Evolutionary conservation across 2,113 vertebrate species (phyloP), one percentile per base, ranked within the genome.

Genomic region (Hippoglossus stenolepis): DNA sequence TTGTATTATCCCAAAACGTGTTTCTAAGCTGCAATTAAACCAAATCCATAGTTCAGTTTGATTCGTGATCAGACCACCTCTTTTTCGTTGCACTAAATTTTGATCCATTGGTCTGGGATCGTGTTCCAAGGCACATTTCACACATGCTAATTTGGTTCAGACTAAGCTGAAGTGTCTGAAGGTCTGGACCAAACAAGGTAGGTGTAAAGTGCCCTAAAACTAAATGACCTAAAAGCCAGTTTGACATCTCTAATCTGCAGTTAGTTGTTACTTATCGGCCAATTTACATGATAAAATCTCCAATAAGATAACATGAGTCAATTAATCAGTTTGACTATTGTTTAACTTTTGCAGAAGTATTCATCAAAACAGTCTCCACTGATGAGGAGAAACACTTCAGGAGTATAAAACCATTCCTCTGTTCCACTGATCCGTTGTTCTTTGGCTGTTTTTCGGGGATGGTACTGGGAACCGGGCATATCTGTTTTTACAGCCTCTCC

Each of bases 401-500:
- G 31, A 31, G 31, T 7, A 31, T 31, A 6, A 49, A 49, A 49
- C 47, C 17, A 18, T 58, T 71, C 51, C 60, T 28, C 28, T 28
- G 28, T 28, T 28, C 31, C 31, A 31, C 31, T 31, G 31, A 7
- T 31, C 31, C 31, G 35, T 47, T 26, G 20, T 14, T 68, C 47
- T 62, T 15, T 35, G 59, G 56, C 60, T 64, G 24, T 66, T 67
- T 70, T 64, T 81, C 0, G 45, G 53, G 56, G 66, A 75, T 77
- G 76, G 73, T 68, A 31, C 69, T 53, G 61, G 40, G 71, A 71
- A 70, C 70, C 14, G 56, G 70, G 57, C 75, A 75, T 61, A 73
- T 75, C 69, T 83, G 80, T 87, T 91, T 90, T 91, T 78, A 73
- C 85, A 76, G 84, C 90, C 85, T 92, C 86, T 87, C 87, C 81